Conservation (phyloP, 2,797 vertebrate genomes). For the Monodelphis domestica region DNA sequence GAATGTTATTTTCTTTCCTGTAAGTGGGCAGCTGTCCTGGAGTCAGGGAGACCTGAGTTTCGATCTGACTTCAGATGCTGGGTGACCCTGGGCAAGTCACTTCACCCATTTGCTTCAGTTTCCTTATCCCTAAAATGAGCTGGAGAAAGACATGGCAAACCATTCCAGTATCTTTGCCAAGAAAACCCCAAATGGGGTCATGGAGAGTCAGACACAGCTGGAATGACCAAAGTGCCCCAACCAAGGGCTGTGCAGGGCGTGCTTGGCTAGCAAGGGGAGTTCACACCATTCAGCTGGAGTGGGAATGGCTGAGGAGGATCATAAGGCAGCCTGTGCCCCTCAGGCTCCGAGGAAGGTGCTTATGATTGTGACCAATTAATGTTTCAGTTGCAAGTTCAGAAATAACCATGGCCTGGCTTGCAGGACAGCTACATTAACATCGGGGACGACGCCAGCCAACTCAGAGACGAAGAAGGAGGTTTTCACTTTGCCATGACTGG, state of each 20-base stretch:
- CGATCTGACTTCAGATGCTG: too few species aligned
- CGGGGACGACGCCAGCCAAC: slow-evolving; percentile 55
- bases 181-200: too few species aligned
- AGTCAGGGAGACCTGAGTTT: too few species aligned
- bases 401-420: slow-evolving; percentile 50
- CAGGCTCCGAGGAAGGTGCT: slow-evolving; percentile 9
- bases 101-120: too few species aligned
- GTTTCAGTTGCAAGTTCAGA: not conserved
- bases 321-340: not conserved
- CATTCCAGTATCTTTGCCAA: too few species aligned
- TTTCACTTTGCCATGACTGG: slow-evolving; percentile 88
- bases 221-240: too few species aligned
- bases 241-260: not conserved
- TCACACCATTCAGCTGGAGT: slow-evolving; percentile 15
- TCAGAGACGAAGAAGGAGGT: slow-evolving; percentile 51
- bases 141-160: too few species aligned
- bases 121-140: too few species aligned
- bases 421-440: slow-evolving; percentile 77
- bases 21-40: too few species aligned
- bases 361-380: not conserved
- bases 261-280: slow-evolving; percentile 14
- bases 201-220: too few species aligned
- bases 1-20: slow-evolving; percentile 22
- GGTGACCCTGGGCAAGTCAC: too few species aligned
- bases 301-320: slow-evolving; percentile 42